These are phyloP conservation scores for Mixornis gularis DNA, from an alignment of 2,113 vertebrate genomes.

Conservation along the genomic window DNA sequence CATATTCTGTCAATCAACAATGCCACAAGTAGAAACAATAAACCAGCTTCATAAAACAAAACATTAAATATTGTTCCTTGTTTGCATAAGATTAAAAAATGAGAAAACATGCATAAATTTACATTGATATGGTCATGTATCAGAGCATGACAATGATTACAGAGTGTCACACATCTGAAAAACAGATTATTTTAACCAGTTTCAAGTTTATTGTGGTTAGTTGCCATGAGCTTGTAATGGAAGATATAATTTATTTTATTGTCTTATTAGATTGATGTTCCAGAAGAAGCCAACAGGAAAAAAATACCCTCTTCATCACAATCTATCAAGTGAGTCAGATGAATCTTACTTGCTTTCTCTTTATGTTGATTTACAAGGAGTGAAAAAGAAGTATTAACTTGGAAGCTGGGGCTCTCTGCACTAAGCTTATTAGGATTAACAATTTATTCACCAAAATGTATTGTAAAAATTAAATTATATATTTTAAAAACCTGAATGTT, in stretches of 20 bases:
- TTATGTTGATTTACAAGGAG: not conserved
- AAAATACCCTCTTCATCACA: slow-evolving; percentile 48
- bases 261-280: slow-evolving; percentile 72
- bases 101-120: not conserved
- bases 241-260: not conserved
- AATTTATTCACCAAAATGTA: not conserved
- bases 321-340: slow-evolving; percentile 75
- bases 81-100: not conserved
- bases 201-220: not conserved
- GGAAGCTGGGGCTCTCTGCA: not conserved
- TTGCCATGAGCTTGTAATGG: not conserved
- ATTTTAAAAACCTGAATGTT: not conserved
- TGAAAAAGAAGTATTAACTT: not conserved
- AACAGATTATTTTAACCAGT: not conserved
- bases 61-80: not conserved
- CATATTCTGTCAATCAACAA: not conserved
- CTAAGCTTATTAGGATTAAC: not conserved
- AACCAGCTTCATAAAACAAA: not conserved
- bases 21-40: not conserved
- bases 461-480: not conserved
- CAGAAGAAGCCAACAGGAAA: slow-evolving; percentile 66
- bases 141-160: not conserved
- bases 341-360: not conserved
- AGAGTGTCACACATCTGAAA: not conserved
- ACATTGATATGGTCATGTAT: not conserved